A percentile compares a stretch with the other conserved stretches of the same genome.
phyloP scores from a whole-genome alignment of 2,113 vertebrate species.

The Coptodon rendalli region DNA sequence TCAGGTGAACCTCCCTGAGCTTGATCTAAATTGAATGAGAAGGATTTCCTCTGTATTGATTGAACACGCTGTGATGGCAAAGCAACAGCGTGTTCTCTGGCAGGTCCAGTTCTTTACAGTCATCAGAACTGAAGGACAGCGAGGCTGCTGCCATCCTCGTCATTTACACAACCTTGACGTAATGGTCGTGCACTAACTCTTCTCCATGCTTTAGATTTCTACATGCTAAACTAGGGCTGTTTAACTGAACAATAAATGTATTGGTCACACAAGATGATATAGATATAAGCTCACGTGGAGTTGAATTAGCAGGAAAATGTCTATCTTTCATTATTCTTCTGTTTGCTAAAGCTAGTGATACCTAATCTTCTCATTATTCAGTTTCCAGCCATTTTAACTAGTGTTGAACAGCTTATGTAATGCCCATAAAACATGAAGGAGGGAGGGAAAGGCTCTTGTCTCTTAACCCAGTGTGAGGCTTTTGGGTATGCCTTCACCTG shows the following conservation, averaged over 20 bases:
- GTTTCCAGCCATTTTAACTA: not conserved
- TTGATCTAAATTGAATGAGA: slow-evolving; percentile 42
- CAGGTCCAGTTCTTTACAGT: slow-evolving; percentile 10
- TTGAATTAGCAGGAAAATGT: not conserved
- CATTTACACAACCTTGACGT: slow-evolving; percentile 15
- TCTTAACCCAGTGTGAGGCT: not conserved
- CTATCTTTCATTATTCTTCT: not conserved
- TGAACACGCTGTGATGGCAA: slow-evolving; percentile 22
- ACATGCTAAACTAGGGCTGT: not conserved
- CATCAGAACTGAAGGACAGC: slow-evolving; percentile 43
- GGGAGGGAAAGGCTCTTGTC: not conserved
- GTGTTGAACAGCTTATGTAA: not conserved
- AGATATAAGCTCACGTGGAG: not conserved
- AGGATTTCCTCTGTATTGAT: slow-evolving; percentile 55
- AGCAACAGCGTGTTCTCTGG: slow-evolving; percentile 30
- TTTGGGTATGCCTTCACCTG: not conserved
- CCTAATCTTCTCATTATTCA: not conserved
- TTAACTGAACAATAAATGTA: not conserved
- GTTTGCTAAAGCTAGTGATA: not conserved
- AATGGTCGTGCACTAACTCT: not conserved
- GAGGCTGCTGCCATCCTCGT: not conserved
- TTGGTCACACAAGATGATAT: not conserved
- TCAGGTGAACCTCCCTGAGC: slow-evolving; percentile 7
- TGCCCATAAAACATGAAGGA: slow-evolving; percentile 10
- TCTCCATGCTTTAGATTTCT: not conserved